Evolutionary conservation across 1,140 invertebrate genomes (phyloP), one percentile per base, ranked within the genome.

Genomic region (Pseudoatta argentina): DNA sequence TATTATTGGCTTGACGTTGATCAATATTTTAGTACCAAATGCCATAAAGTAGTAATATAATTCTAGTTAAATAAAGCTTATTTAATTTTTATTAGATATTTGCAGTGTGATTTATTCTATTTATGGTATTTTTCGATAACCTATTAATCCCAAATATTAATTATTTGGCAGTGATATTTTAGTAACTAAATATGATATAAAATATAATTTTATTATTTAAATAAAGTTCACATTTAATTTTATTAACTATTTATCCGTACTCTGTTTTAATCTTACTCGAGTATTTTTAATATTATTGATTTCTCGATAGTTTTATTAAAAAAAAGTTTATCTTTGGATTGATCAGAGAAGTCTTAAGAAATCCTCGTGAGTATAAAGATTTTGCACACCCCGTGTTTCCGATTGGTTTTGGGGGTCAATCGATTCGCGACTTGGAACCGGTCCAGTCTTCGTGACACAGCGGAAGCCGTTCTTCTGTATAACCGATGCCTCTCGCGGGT

Each of bases 341-440:
- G 71, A 0, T 55, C 27, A n/a, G 18, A n/a, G 18, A 66, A 78
- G n/a, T 53, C 14, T 5, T 5, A 16, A 27, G 14, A 44, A 44
- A 10, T 2, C 8, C 12, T 10, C 8, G 39, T 12, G 39, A 44
- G 39, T 44, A 44, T 24, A 10, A 66, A 48, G 5, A n/a, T 63
- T 44, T 8, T 24, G 21, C 4, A 34, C 77, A 34, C 44, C 48
- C 44, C 12, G 27, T 66, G 51, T 8, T 39, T 2, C 8, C 76
- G 83, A 59, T 88, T 67, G 85, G 71, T 86, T 89, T 79, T 64
- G 78, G 75, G 87, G 79, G 81, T 85, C 88, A 89, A 90, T 90
- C 88, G 89, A 90, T 90, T 90, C 77, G 81, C 71, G 48, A 87
- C 88, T 89, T 90, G 88, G 89, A 90, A 57, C n/a, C 53, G 61